Evolutionary conservation across 2,888 invertebrate genomes (phyloP).

Genomic region (Sphaerophoria rueppellii): DNA sequence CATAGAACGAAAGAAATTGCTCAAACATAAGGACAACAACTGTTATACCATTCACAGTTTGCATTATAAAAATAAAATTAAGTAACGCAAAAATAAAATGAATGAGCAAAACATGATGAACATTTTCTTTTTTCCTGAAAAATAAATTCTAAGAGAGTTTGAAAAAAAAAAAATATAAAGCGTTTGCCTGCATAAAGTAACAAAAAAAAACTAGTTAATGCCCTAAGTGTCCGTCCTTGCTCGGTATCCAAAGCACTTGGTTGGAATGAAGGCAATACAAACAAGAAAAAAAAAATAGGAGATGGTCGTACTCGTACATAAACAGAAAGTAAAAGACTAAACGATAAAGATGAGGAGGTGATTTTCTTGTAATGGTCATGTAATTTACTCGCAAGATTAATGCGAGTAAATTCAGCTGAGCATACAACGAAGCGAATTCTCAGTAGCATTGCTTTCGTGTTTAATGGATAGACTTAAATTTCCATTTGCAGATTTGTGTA

Average conservation of each 20-base stretch:
- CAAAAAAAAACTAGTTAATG: conserved; percentile 67
- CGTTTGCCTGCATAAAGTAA: conserved; percentile 38
- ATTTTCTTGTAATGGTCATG: conserved; percentile 73
- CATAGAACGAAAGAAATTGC: conserved; percentile 20
- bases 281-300: neutral
- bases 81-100: conserved; percentile 52
- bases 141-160: conserved; percentile 22
- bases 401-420: conserved; percentile 68
- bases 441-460: conserved; percentile 63
- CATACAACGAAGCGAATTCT: conserved; percentile 61
- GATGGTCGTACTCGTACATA: neutral
- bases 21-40: conserved; percentile 53
- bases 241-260: conserved; percentile 16
- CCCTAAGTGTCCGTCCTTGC: conserved; percentile 18
- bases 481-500: conserved; percentile 66
- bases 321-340: conserved; percentile 52
- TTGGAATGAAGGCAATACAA: conserved; percentile 20
- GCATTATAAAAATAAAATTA: conserved; percentile 33
- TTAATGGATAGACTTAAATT: conserved; percentile 72
- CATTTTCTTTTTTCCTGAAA: conserved; percentile 54
- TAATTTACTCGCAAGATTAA: conserved; percentile 73
- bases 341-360: conserved; percentile 68
- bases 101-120: conserved; percentile 65
- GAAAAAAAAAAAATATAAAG: conserved; percentile 28
- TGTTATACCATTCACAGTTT: conserved; percentile 43